Evolutionary conservation across 2,888 invertebrate genomes (phyloP).

Genomic region (Biston betularia): DNA sequence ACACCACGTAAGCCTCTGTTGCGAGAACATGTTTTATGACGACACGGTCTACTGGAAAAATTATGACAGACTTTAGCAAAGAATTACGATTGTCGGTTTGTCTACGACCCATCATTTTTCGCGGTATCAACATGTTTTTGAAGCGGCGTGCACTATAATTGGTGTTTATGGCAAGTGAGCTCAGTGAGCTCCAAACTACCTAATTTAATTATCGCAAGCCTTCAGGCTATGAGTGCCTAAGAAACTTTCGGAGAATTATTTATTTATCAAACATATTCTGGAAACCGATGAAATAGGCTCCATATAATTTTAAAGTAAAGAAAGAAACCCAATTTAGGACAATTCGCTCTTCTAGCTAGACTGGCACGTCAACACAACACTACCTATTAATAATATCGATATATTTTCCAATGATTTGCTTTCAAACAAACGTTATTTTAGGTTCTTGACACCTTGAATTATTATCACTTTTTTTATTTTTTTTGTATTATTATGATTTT

Average conservation of each 20-base stretch:
- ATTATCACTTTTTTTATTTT: no score
- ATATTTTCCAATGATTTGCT: no score
- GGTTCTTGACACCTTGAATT: no score
- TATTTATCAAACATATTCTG: neutral
- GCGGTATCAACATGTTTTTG: conserved; percentile 38
- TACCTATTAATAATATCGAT: no score
- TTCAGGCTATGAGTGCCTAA: neutral
- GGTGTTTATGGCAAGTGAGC: conserved; percentile 17
- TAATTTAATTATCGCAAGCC: conserved; percentile 19
- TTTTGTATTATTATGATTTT: no score
- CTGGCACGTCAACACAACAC: no score
- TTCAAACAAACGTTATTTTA: no score
- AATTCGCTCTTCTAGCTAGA: no score
- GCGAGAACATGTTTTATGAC: conserved; percentile 51
- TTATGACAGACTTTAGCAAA: conserved; percentile 57
- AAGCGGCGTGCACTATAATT: conserved; percentile 25
- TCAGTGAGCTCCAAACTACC: conserved; percentile 4
- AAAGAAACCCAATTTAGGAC: no score
- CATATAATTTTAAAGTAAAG: neutral
- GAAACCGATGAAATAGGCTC: neutral
- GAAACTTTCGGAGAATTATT: conserved; percentile 8
- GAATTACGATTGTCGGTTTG: conserved; percentile 49
- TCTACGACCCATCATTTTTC: conserved; percentile 46
- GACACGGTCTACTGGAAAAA: conserved; percentile 64
- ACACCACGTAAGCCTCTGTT: conserved; percentile 30